Evolutionary conservation across 2,113 vertebrate genomes (phyloP).

Genomic region (Bubalus kerabau): DNA sequence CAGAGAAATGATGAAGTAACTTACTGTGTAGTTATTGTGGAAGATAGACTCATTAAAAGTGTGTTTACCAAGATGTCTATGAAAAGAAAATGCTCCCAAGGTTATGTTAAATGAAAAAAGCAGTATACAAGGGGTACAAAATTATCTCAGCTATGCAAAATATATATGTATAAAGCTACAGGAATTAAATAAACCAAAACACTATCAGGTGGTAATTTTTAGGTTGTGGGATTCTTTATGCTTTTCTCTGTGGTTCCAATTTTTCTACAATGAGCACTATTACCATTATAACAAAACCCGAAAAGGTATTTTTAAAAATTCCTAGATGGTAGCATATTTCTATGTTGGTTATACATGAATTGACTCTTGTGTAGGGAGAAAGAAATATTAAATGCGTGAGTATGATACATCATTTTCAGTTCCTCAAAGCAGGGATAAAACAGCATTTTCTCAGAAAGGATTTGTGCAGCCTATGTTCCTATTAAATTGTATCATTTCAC

Average conservation of each 20-base stretch:
- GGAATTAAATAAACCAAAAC: background rate
- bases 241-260: background rate
- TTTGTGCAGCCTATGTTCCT: background rate
- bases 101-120: background rate
- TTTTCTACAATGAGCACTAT: background rate
- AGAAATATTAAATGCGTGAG: background rate
- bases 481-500: conserved; percentile 23
- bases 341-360: background rate
- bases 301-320: background rate
- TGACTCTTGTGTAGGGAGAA: background rate
- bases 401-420: background rate
- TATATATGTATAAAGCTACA: background rate
- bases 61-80: background rate
- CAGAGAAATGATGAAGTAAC: background rate
- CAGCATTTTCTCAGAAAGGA: conserved; percentile 30
- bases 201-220: background rate
- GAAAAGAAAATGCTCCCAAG: background rate
- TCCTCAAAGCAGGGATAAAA: background rate
- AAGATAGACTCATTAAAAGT: background rate
- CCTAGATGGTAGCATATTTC: background rate
- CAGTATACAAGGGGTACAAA: background rate
- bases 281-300: background rate
- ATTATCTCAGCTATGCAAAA: background rate
- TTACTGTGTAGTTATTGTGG: background rate
- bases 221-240: background rate